phyloP scores from a whole-genome alignment of 2,113 vertebrate genomes.

The Crocuta crocuta region DNA sequence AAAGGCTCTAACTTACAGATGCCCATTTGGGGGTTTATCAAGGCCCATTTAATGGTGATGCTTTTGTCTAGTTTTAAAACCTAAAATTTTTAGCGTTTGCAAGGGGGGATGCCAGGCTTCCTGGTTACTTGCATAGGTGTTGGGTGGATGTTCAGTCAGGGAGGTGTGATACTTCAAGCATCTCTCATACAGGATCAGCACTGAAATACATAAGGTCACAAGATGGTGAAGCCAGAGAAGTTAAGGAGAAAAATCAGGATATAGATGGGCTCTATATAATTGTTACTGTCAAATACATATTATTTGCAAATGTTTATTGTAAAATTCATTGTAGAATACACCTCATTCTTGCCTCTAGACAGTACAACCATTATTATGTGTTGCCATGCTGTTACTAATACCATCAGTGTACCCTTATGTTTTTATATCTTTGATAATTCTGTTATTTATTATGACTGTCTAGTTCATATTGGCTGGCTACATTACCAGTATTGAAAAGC shows the following conservation, averaged over 20 bases:
- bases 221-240: background rate
- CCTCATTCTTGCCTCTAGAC: background rate
- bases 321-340: background rate
- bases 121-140: background rate
- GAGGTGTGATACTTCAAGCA: background rate
- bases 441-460: slow-evolving; percentile 26
- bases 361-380: background rate
- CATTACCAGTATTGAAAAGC: background rate
- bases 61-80: background rate
- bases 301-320: slow-evolving; percentile 30
- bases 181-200: background rate
- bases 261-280: background rate
- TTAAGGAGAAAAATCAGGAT: background rate
- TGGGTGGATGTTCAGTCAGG: background rate
- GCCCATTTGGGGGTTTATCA: no score
- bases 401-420: background rate
- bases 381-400: background rate
- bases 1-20: background rate
- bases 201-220: background rate
- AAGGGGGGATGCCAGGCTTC: background rate
- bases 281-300: background rate
- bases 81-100: background rate
- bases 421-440: slow-evolving; percentile 47
- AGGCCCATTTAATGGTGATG: background rate
- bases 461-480: background rate